phyloP scores from a whole-genome alignment of 2,113 vertebrate species.

The Steatornis caripensis region DNA sequence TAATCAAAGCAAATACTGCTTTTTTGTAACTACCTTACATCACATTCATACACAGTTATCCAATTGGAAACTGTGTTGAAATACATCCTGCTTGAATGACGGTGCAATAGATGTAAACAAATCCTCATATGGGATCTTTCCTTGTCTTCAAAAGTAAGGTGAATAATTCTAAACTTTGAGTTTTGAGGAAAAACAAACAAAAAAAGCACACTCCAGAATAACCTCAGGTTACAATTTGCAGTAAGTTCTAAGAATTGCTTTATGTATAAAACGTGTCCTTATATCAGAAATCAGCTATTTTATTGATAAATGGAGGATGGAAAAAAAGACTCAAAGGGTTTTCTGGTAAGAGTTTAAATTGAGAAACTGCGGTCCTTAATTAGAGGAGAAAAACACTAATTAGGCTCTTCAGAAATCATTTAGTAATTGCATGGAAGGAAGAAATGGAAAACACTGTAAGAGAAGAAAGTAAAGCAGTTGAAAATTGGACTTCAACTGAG shows the following conservation, averaged over 20 bases:
- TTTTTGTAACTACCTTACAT: not conserved
- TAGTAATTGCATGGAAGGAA: not conserved
- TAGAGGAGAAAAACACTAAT: not conserved
- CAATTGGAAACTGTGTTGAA: not conserved
- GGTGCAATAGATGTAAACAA: not conserved
- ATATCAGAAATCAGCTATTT: not conserved
- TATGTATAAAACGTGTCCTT: not conserved
- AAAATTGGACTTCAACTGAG: not conserved
- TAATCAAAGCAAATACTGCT: not conserved
- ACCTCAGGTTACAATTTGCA: not conserved
- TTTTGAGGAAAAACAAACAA: not conserved
- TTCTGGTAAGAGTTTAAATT: not conserved
- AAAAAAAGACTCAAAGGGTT: not conserved
- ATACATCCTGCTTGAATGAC: not conserved
- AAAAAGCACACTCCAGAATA: not conserved
- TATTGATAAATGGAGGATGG: not conserved
- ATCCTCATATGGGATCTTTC: not conserved
- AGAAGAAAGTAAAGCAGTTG: not conserved
- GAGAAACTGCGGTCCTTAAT: not conserved
- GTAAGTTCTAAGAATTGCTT: not conserved
- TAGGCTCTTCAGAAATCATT: not conserved
- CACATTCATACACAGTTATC: not conserved
- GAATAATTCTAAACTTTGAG: not conserved
- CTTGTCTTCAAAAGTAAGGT: not conserved
- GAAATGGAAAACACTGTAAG: not conserved